These are phyloP conservation scores for Campoletis sonorensis DNA, from an alignment of 1,140 invertebrate genomes.

Conservation along the genomic window DNA sequence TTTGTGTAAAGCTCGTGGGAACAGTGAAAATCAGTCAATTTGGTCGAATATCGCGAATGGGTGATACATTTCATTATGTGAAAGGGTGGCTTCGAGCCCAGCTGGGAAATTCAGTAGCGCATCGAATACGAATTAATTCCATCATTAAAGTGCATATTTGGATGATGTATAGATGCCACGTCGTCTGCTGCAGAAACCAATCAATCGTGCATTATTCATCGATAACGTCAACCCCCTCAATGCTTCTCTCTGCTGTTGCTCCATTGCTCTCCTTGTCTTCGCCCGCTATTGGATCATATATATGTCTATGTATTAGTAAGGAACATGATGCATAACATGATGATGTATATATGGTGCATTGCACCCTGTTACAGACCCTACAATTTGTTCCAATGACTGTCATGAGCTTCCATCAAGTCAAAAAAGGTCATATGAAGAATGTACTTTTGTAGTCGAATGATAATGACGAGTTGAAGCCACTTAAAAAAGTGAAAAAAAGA, in stretches of 20 bases:
- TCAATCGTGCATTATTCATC: slow-evolving; percentile 33
- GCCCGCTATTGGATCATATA: background rate
- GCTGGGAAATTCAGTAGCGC: background rate
- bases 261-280: background rate
- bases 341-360: background rate
- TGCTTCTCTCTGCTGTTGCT: slow-evolving; percentile 6
- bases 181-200: slow-evolving; percentile 25
- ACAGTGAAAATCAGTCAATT: background rate
- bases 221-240: background rate
- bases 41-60: background rate
- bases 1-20: too few relatives aligned
- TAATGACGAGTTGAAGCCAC: too few relatives aligned
- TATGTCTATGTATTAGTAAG: background rate
- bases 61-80: background rate
- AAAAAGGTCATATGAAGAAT: too few relatives aligned
- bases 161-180: slow-evolving; percentile 18
- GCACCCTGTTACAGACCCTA: background rate
- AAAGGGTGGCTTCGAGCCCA: background rate
- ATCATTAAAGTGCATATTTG: slow-evolving; percentile 38
- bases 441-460: too few relatives aligned
- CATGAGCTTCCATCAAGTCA: background rate
- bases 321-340: slow-evolving; percentile 19
- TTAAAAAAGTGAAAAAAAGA: too few relatives aligned
- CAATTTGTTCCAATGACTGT: slow-evolving; percentile 17
- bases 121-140: slow-evolving; percentile 36